A percentile compares a stretch with the other conserved stretches of the same genome.
Evolutionary conservation across 2,888 invertebrate species (phyloP).

Genomic region (Chrysolina oricalcia): DNA sequence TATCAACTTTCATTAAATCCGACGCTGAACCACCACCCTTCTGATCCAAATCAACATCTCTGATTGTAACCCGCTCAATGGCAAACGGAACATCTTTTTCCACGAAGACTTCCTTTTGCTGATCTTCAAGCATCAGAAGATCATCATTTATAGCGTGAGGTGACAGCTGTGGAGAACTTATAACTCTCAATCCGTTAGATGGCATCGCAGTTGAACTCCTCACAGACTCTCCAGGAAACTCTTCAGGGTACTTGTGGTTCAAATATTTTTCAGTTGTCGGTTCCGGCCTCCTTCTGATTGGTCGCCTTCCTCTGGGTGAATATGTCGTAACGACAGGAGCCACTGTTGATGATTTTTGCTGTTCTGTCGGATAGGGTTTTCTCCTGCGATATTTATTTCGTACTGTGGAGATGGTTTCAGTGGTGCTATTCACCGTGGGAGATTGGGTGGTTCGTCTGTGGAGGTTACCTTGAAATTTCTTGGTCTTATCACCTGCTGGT

Average conservation of each 20-base stretch:
- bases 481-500: constrained; percentile 45
- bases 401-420: constrained; percentile 10
- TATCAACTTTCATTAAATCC: constrained; percentile 47
- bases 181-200: constrained; percentile 55
- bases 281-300: constrained; percentile 46
- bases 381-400: constrained; percentile 32
- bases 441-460: constrained; percentile 34
- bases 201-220: constrained; percentile 39
- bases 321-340: constrained; percentile 70
- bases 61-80: constrained; percentile 29
- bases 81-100: constrained; percentile 37
- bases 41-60: constrained; percentile 32
- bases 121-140: constrained; percentile 52
- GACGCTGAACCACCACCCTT: background rate
- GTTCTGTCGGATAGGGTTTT: constrained; percentile 33
- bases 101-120: constrained; percentile 48
- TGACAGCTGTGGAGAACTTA: constrained; percentile 55
- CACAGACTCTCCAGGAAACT: constrained; percentile 41
- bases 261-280: constrained; percentile 55
- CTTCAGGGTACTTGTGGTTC: constrained; percentile 63
- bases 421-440: background rate
- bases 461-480: constrained; percentile 26
- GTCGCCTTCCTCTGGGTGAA: constrained; percentile 66
- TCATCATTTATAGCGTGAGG: constrained; percentile 54
- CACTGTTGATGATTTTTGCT: constrained; percentile 60